phyloP scores from a whole-genome alignment of 1,140 invertebrate species.

The Harlomillsia oculata region DNA sequence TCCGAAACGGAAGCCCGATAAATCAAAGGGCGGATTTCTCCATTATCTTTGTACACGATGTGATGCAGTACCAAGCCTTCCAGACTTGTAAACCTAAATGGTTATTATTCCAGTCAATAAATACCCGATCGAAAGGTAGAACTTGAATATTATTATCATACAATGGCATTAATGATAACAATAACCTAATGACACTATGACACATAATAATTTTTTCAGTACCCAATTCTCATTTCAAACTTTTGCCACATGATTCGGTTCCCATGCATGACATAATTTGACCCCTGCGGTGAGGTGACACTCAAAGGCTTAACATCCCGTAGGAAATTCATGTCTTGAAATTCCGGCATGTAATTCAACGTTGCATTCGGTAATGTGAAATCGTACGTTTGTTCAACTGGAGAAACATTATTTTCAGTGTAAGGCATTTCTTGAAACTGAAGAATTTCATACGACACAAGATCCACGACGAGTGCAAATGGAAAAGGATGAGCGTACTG shows the following conservation, averaged over 20 bases:
- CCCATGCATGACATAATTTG: background rate
- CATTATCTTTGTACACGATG: no score
- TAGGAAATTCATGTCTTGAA: background rate
- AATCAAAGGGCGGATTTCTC: no score
- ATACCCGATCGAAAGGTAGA: no score
- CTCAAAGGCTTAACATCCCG: background rate
- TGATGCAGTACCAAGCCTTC: no score
- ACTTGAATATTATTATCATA: no score
- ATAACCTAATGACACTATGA: no score
- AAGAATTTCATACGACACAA: background rate
- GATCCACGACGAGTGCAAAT: background rate
- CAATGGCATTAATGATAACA: no score
- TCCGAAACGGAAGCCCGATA: no score
- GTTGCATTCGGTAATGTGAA: background rate
- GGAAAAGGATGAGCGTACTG: conserved; percentile 18
- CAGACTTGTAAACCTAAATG: no score
- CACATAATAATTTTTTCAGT: no score
- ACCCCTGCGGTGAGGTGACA: background rate
- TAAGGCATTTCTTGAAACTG: background rate
- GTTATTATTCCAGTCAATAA: no score
- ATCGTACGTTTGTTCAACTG: no score
- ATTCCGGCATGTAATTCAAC: background rate
- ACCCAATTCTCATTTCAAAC: background rate
- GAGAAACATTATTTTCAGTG: background rate
- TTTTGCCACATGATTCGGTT: background rate